Base-by-base conservation (phyloP, 2,888 invertebrate genomes). In the Clostera curtula region DNA sequence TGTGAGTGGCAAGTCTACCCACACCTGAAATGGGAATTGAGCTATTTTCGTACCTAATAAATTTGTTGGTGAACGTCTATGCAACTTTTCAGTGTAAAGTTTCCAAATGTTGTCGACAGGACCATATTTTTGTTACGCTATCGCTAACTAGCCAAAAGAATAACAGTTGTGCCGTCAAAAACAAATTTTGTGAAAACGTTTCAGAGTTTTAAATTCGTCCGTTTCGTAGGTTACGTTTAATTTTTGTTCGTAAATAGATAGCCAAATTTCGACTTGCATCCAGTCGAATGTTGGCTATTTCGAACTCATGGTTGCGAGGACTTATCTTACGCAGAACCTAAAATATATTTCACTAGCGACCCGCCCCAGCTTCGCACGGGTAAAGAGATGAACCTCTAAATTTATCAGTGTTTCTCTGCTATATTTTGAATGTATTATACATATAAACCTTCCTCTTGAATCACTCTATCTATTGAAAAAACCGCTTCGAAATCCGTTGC, bases 1-100 rank as follows among this genome's bases (percentile, higher is more conserved):
- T 19, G 2, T 6, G 12, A 15, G 23, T 23, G 9, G 15, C 23
- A 8, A 13, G 23, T 23, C 23, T 15, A 10, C 15, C 14, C 15
- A 12, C 12, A 15, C 13, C n/a, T 27, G 5, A 34, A 19, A 13
- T 29, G 46, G 38, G 44, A 44, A 48, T 50, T 46, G 43, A 54
- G 58, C 65, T 74, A 70, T 72, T 75, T 65, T 52, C 38, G 61
- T 61, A 39, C 31, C 45, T 59, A 67, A 66, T 73, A 65, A 64
- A 72, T 71, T 60, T 46, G 58, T 50, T 37, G 36, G 43, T 48
- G 41, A 49, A 46, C 47, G 53, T 53, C 66, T 58, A 62, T 59
- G 61, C 67, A 59, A 73, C 63, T 69, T 76, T 73, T 72, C 68
- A 70, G 73, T 72, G 56, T 76, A 65, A 67, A 63, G 68, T 79